phyloP scores from a whole-genome alignment of 2,888 invertebrate species.

The Agonopterix alstromeriana region DNA sequence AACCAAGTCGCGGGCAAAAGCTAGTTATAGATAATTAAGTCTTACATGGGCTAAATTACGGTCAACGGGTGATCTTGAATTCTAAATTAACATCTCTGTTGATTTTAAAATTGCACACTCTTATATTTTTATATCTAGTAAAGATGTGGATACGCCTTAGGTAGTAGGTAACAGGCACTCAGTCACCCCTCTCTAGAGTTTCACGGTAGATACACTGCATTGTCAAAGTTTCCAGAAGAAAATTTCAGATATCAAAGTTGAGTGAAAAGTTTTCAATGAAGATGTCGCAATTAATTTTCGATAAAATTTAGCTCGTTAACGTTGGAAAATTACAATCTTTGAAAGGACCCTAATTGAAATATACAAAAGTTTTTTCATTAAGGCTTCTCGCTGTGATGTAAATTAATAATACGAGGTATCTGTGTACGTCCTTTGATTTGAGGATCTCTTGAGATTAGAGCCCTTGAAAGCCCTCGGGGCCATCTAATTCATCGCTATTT shows the following conservation, averaged over 20 bases:
- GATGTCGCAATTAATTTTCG: slow-evolving; percentile 75
- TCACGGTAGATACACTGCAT: slow-evolving; percentile 45
- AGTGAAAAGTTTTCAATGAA: slow-evolving; percentile 67
- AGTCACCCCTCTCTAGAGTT: slow-evolving; percentile 32
- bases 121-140: no score
- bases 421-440: background rate
- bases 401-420: background rate
- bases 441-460: background rate
- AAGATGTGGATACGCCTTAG: no score
- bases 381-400: slow-evolving; percentile 17
- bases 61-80: no score
- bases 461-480: background rate
- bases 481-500: background rate
- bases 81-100: no score
- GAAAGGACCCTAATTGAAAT: slow-evolving; percentile 64
- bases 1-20: no score
- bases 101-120: no score
- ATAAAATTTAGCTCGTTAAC: slow-evolving; percentile 74
- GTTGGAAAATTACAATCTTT: slow-evolving; percentile 64
- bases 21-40: no score
- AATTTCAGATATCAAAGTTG: slow-evolving; percentile 62
- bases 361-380: slow-evolving; percentile 69
- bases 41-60: no score
- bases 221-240: slow-evolving; percentile 52
- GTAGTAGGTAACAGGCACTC: slow-evolving; percentile 16